Percentiles rank a stretch among this genome's conserved stretches.
Evolutionary conservation across 2,888 invertebrate genomes (phyloP).

Genomic region (Acrobasis consociella): DNA sequence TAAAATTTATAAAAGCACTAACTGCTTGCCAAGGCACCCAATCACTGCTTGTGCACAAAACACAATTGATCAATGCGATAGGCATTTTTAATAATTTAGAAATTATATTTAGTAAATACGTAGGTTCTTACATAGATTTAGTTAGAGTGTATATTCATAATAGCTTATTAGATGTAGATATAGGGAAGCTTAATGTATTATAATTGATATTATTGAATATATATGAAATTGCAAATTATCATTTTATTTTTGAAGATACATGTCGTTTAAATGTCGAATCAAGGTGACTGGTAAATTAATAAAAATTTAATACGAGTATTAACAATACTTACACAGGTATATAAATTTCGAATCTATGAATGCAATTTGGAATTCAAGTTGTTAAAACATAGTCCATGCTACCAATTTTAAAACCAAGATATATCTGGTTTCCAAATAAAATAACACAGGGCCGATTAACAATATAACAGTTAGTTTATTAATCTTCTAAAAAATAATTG

Average conservation of each 20-base stretch:
- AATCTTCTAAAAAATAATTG: conserved; percentile 57
- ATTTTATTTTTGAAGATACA: not conserved
- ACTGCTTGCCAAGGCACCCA: conserved; percentile 73
- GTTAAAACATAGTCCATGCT: conserved; percentile 33
- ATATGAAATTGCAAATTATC: not conserved
- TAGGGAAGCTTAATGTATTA: conserved; percentile 3
- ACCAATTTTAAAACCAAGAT: conserved; percentile 59
- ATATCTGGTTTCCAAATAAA: conserved; percentile 61
- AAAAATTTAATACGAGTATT: conserved; percentile 40
- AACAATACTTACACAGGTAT: conserved; percentile 36
- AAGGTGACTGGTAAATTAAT: conserved; percentile 70
- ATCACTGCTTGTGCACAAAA: conserved; percentile 59
- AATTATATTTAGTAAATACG: not conserved
- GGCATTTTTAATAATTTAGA: conserved; percentile 4
- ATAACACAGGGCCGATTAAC: conserved; percentile 71
- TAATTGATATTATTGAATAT: not conserved
- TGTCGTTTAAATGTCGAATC: not conserved
- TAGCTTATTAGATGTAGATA: conserved; percentile 15
- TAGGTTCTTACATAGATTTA: too few species aligned
- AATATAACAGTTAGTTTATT: conserved; percentile 52
- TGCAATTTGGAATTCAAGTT: conserved; percentile 26
- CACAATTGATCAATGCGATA: not conserved
- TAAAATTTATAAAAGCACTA: conserved; percentile 62
- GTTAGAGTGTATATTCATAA: too few species aligned
- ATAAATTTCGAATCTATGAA: conserved; percentile 34